Evolutionary conservation across 2,888 invertebrate species (phyloP), one percentile per base, ranked within the genome.

Genomic region (Biston betularia): DNA sequence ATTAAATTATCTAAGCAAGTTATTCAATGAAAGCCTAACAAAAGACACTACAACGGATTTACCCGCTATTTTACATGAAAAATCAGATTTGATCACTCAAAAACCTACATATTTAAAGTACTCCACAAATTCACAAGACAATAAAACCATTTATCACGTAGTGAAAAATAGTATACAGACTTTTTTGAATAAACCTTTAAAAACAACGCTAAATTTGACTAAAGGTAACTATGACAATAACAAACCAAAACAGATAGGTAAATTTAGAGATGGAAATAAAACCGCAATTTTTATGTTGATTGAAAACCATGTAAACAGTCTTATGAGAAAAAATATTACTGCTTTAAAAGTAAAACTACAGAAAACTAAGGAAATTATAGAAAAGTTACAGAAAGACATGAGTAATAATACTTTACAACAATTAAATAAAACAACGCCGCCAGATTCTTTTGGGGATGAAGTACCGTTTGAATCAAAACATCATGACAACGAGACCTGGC

Each of bases 311-410:
- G 58, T 49, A 0, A 49, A 35, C 9, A 12, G 49, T 15, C 6
- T 54, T 10, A n/a, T 40, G 33, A 53, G n/a, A 63, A 9, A 71
- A 73, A 68, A 72, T 63, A 14, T 71, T 71, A 72, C 64, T 49
- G 0, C 49, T 33, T 48, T 71, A 44, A 69, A 74, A 6, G 15
- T 49, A 42, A 60, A 34, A 42, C 53, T 24, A 3, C 24, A 44
- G 11, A 33, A 44, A 15, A 53, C 33, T 9, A 53, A 38, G 14
- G 14, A 14, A 53, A 10, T 33, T 5, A 38, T 53, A 15, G 14
- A 53, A 38, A 35, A n/a, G 35, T 6, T 35, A 14, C 6, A 35
- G 3, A 5, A 52, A 14, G 14, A 38, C 14, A 38, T 38, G 38
- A 53, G 3, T 15, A 44, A 42, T 8, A 8, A 11, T 15, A n/a